Conservation (phyloP, 2,888 invertebrate species). For the Drosophila ustulata region DNA sequence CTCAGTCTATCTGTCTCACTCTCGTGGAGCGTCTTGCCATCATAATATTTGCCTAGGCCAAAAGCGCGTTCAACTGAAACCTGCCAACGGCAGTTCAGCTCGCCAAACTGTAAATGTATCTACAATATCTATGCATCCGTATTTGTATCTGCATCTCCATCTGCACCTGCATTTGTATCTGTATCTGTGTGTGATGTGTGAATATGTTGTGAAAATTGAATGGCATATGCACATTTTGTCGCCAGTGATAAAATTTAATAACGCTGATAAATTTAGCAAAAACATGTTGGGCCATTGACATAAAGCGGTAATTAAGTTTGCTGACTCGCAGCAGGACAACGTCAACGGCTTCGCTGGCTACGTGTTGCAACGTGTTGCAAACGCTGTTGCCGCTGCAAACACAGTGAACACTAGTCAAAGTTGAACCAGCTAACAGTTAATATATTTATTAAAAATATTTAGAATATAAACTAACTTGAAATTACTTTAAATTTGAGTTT, state of each 20-base stretch:
- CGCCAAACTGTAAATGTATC: conserved; percentile 39
- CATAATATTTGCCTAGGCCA: conserved; percentile 79
- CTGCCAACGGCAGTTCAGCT: conserved; percentile 27
- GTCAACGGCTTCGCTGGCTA: conserved; percentile 19
- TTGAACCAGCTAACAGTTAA: background rate
- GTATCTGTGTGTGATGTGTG: conserved; percentile 66
- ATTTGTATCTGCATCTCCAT: conserved; percentile 26
- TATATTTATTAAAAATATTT: too few species aligned
- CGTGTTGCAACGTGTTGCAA: conserved; percentile 28
- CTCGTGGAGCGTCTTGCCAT: conserved; percentile 54
- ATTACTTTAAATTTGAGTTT: too few species aligned
- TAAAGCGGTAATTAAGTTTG: conserved; percentile 84
- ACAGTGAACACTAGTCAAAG: conserved; percentile 19
- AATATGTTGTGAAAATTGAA: conserved; percentile 79
- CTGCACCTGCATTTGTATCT: conserved; percentile 11
- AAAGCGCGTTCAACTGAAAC: conserved; percentile 42
- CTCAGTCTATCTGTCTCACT: background rate
- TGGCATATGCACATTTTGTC: conserved; percentile 80
- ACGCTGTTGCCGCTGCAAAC: conserved; percentile 19
- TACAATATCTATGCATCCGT: conserved; percentile 25
- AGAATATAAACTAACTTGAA: background rate
- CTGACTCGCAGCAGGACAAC: conserved; percentile 63
- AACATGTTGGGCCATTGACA: conserved; percentile 84
- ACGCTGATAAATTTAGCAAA: conserved; percentile 83
- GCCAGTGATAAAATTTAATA: conserved; percentile 83